Evolutionary conservation across 2,113 vertebrate genomes (phyloP), one percentile per base, ranked within the genome.

Genomic region (Eudyptes chrysolophus): DNA sequence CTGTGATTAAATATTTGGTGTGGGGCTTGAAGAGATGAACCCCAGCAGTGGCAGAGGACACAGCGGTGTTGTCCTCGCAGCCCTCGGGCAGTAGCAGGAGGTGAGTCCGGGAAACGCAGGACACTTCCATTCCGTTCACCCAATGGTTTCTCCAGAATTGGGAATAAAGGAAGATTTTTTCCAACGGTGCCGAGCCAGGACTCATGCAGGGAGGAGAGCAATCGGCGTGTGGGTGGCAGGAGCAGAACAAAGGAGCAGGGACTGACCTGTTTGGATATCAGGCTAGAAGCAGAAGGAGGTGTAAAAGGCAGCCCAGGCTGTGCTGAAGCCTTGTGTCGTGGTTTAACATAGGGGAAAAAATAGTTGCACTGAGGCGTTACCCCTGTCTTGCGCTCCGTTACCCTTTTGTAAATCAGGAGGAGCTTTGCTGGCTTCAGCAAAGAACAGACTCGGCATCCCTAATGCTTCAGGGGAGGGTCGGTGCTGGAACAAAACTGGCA

Each of bases 1-100:
- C 44, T 42, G 46, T 34, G 93, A 80, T 96, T 44, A 82, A 86
- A 32, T 84, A 88, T 62, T 69, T 69, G 54, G 42, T 75, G 61
- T 48, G 61, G 89, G 69, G 84, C 49, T 88, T 52, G 68, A 77
- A 55, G 77, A 60, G 90, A 55, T 6, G 34, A 78, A 65, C 5
- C 69, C 65, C 74, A 60, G 57, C 22, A 38, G 30, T 3, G 21
- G 80, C 85, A 52, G 87, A 69, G 76, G 82, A 83, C 16, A 2
- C 18, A 24, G 84, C 10, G 25, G 40, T 19, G 20, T 29, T 13
- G 13, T 51, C 66, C 85, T 36, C 4, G 8, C 20, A 55, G 48
- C 54, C 38, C 62, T 57, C 2, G 26, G 57, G 19, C 1, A 2
- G 27, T 1, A 27, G 46, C 4, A 9, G 26, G 46, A 79, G 5